Conservation (phyloP, 2,888 invertebrate genomes). For the Leistus spinibarbis region DNA sequence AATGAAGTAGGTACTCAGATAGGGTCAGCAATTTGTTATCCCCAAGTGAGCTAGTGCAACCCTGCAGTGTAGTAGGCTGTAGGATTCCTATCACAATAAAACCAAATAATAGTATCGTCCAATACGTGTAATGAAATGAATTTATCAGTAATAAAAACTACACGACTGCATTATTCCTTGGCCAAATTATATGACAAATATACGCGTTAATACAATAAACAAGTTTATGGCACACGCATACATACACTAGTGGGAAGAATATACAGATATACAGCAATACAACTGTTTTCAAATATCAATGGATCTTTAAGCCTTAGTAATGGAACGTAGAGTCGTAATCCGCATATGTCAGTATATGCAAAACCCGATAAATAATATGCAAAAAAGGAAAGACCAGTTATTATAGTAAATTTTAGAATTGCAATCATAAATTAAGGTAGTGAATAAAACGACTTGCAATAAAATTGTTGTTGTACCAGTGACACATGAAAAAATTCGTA, state of each 20-base stretch:
- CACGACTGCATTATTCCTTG: background rate
- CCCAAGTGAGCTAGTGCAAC: background rate
- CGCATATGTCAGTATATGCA: background rate
- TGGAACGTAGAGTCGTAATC: background rate
- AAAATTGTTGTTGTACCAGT: background rate
- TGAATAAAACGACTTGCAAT: background rate
- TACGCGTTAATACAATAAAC: background rate
- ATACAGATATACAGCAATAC: background rate
- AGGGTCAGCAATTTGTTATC: background rate
- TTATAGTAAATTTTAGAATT: background rate
- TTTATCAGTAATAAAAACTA: slow-evolving; percentile 4
- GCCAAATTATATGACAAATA: slow-evolving; percentile 1
- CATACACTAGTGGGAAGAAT: background rate
- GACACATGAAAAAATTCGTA: background rate
- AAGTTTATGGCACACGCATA: background rate
- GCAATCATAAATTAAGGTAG: background rate
- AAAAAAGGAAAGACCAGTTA: background rate
- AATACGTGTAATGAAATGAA: slow-evolving; percentile 4
- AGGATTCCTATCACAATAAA: slow-evolving; percentile 2
- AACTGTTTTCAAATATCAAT: background rate
- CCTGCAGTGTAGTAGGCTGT: background rate
- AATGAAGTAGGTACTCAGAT: too few species aligned
- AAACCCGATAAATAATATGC: background rate
- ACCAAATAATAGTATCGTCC: background rate
- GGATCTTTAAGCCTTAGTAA: background rate